Percentiles rank a stretch among this genome's conserved stretches.
phyloP scores from a whole-genome alignment of 1,140 invertebrate species.

The Palaemon carinicauda region DNA sequence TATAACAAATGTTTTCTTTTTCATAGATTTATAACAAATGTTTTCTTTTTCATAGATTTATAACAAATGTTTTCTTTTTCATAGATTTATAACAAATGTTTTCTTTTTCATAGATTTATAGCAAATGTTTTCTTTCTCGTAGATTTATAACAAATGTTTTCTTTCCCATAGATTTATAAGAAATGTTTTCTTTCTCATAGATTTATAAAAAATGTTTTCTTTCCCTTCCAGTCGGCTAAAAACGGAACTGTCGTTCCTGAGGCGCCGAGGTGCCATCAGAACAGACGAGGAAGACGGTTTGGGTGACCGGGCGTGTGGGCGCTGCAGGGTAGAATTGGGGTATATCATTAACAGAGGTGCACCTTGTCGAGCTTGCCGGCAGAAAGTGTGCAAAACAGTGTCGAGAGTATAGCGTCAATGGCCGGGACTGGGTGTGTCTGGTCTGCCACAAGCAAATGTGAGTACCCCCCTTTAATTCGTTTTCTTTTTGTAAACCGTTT shows the following conservation, averaged over 20 bases:
- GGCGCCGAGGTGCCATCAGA: conserved; percentile 69
- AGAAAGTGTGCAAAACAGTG: conserved; percentile 79
- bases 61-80: too few relatives aligned
- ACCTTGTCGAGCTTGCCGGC: conserved; percentile 74
- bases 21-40: too few relatives aligned
- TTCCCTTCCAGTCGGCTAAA: conserved; percentile 71
- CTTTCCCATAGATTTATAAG: not conserved
- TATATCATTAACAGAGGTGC: conserved; percentile 80
- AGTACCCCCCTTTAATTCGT: conserved; percentile 65
- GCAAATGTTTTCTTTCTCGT: too few relatives aligned
- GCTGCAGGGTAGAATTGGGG: conserved; percentile 76
- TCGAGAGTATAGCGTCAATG: conserved; percentile 71
- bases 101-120: too few relatives aligned
- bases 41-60: too few relatives aligned
- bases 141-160: too few relatives aligned
- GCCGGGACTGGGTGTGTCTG: conserved; percentile 77
- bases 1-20: too few relatives aligned
- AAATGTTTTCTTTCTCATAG: not conserved
- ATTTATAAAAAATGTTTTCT: not conserved
- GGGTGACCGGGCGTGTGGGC: conserved; percentile 70
- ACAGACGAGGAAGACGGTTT: conserved; percentile 26
- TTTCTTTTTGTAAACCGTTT: not conserved
- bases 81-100: too few relatives aligned
- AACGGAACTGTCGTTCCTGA: conserved; percentile 71
- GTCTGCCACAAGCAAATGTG: conserved; percentile 80